Conservation (phyloP, 2,113 vertebrate genomes). For the Nothobranchius kuhntae region DNA sequence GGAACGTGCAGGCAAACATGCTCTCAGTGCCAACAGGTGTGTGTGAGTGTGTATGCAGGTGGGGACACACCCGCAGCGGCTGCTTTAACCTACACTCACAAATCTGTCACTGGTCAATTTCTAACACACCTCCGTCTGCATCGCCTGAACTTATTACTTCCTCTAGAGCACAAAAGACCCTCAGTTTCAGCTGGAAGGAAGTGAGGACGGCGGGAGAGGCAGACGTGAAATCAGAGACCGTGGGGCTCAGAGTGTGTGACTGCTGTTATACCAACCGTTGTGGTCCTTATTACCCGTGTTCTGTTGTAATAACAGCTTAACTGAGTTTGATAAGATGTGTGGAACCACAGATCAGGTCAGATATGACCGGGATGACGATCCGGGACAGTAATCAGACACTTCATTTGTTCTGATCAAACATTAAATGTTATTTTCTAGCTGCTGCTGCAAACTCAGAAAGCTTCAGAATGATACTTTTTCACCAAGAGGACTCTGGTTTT, state of each 20-base stretch:
- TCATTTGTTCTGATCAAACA: no score
- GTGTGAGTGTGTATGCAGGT: constrained; percentile 36
- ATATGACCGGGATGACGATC: no score
- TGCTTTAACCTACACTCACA: constrained; percentile 40
- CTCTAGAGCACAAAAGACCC: constrained; percentile 43
- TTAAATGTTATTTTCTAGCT: no score
- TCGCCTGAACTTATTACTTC: constrained; percentile 42
- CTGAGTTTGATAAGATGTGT: no score
- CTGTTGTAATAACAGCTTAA: background rate
- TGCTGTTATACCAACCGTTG: background rate
- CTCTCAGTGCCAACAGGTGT: constrained; percentile 21
- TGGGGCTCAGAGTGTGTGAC: constrained; percentile 5
- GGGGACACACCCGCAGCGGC: constrained; percentile 6
- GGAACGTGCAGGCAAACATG: constrained; percentile 9
- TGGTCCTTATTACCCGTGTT: background rate
- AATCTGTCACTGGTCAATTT: constrained; percentile 70
- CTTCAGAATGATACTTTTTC: no score
- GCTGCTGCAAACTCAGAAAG: no score
- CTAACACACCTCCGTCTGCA: constrained; percentile 48
- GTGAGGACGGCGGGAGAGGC: constrained; percentile 8
- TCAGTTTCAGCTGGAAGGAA: constrained; percentile 24
- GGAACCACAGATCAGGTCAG: no score
- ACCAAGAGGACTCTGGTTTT: no score
- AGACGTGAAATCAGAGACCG: constrained; percentile 23
- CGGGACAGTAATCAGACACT: no score